These are phyloP conservation scores for Plectrocnemia conspersa DNA, from an alignment of 1,140 invertebrate species.

Conservation along the genomic window DNA sequence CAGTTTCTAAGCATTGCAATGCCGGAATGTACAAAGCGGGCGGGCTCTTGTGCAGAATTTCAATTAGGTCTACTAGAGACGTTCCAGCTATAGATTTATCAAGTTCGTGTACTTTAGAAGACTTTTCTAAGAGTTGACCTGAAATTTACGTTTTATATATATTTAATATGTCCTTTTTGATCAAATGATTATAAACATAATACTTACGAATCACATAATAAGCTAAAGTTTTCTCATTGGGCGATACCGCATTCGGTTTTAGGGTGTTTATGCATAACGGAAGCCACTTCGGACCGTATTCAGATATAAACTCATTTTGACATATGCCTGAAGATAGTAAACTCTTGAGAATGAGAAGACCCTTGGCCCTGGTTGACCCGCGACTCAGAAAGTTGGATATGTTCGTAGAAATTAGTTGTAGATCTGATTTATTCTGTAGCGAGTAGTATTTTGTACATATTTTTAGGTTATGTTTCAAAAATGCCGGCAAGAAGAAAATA, in stretches of 20 bases:
- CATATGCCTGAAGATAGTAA: slow-evolving; percentile 1
- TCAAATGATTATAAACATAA: background rate
- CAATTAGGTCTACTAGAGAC: slow-evolving; percentile 14
- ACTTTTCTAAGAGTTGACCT: slow-evolving; percentile 18
- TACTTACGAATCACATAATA: slow-evolving; percentile 22
- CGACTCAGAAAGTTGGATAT: slow-evolving; percentile 19
- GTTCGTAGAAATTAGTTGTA: slow-evolving; percentile 11
- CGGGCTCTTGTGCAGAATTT: slow-evolving; percentile 4
- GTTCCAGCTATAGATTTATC: slow-evolving; percentile 17
- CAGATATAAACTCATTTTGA: slow-evolving; percentile 8
- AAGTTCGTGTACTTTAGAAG: slow-evolving; percentile 24
- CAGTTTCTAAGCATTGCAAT: slow-evolving; percentile 22
- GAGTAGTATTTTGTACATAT: background rate
- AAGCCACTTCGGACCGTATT: slow-evolving; percentile 20
- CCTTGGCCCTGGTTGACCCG: slow-evolving; percentile 10
- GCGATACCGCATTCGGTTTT: slow-evolving; percentile 9
- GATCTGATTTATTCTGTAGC: slow-evolving; percentile 19
- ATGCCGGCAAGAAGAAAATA: background rate
- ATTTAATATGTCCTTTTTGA: background rate
- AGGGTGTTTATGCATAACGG: slow-evolving; percentile 16
- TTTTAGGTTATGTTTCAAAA: background rate
- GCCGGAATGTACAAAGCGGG: slow-evolving; percentile 11
- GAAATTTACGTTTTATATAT: background rate
- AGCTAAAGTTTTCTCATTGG: slow-evolving; percentile 15
- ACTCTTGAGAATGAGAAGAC: slow-evolving; percentile 25